Percentiles rank a stretch among this genome's conserved stretches.
Conservation (phyloP, 2,888 invertebrate genomes). For the Metacarcinus magister region DNA sequence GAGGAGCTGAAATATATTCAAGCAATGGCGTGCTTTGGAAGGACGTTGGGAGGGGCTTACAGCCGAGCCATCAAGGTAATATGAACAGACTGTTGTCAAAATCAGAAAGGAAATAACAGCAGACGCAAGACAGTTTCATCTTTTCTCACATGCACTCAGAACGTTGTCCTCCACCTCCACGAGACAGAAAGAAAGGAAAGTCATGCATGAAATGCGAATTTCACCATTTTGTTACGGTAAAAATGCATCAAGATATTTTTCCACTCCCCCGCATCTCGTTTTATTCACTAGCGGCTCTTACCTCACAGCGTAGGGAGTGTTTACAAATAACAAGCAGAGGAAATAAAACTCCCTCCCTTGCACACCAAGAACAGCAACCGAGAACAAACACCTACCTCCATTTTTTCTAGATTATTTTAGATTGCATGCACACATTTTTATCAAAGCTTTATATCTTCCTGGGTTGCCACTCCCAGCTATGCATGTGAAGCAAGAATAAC, state of each 20-base stretch:
- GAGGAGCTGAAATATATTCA: background rate
- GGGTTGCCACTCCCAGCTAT: background rate
- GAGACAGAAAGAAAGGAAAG: background rate
- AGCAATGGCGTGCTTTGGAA: background rate
- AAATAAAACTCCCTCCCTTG: background rate
- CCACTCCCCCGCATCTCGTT: background rate
- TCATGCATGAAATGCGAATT: background rate
- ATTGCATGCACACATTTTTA: background rate
- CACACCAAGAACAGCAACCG: background rate
- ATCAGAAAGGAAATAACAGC: conserved; percentile 17
- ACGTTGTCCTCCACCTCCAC: background rate
- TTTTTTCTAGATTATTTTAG: background rate
- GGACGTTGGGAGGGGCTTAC: background rate
- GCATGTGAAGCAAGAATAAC: background rate
- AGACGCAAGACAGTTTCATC: background rate
- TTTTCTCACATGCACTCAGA: background rate
- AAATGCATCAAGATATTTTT: background rate
- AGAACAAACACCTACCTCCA: background rate
- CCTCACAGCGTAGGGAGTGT: background rate
- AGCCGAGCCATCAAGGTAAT: background rate
- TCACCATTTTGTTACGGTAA: background rate
- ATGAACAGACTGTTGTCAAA: background rate
- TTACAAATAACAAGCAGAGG: background rate
- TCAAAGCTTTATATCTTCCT: background rate
- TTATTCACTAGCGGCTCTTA: background rate